A percentile compares a stretch with the other conserved stretches of the same genome.
These are phyloP conservation scores for Blomia tropicalis DNA, from an alignment of 2,888 invertebrate species.

Conservation along the genomic window DNA sequence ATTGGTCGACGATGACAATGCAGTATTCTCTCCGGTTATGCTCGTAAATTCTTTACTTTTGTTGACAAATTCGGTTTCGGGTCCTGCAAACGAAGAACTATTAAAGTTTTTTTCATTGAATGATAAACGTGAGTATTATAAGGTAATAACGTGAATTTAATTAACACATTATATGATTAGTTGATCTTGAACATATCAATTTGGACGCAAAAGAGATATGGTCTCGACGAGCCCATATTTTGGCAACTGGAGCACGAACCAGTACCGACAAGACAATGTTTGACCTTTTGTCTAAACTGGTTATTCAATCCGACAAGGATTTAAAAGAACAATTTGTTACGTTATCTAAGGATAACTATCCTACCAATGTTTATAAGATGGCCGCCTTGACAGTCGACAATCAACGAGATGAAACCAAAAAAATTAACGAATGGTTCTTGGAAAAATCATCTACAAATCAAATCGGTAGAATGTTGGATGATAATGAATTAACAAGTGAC, in stretches of 20 bases:
- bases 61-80: background rate
- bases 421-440: background rate
- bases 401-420: background rate
- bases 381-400: background rate
- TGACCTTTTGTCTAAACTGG: conserved; percentile 1
- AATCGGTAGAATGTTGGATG: background rate
- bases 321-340: background rate
- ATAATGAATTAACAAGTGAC: background rate
- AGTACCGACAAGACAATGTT: background rate
- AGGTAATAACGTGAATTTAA: background rate
- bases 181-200: background rate
- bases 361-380: conserved; percentile 2
- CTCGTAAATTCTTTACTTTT: background rate
- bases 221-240: background rate
- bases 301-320: background rate
- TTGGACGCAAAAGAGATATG: background rate
- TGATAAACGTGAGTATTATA: background rate
- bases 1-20: conserved; percentile 11
- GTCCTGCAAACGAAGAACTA: background rate
- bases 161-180: background rate
- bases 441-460: background rate
- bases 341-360: background rate
- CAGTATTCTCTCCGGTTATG: background rate
- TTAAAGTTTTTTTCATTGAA: background rate
- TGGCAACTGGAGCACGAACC: background rate